Evolutionary conservation across 2,113 vertebrate genomes (phyloP).

Genomic region (Hirundichthys speculiger): DNA sequence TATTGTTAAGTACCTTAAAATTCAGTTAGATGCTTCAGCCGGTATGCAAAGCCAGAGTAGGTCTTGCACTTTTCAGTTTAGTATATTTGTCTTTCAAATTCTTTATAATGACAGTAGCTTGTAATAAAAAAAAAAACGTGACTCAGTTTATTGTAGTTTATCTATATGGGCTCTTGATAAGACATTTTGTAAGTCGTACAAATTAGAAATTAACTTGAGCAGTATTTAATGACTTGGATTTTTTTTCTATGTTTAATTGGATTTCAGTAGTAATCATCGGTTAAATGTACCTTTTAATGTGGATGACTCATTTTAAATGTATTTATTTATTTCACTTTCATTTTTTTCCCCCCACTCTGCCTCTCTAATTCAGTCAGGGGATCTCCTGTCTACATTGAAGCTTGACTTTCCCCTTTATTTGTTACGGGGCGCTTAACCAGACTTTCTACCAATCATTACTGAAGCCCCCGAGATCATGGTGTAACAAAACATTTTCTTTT

Average conservation of each 20-base stretch:
- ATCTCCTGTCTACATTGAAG: background rate
- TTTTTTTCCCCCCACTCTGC: background rate
- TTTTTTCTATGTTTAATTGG: no score
- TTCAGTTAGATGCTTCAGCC: background rate
- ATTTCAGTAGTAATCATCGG: no score
- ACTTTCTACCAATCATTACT: constrained; percentile 43
- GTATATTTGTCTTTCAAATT: no score
- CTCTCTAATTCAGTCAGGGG: constrained; percentile 18
- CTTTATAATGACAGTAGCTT: no score
- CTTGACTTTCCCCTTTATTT: constrained; percentile 26
- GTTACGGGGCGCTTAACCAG: constrained; percentile 32
- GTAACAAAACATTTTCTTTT: constrained; percentile 40
- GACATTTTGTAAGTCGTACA: no score
- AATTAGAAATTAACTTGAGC: no score
- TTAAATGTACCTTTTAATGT: no score
- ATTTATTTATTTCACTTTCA: background rate
- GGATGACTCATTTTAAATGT: background rate
- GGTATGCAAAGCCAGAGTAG: background rate
- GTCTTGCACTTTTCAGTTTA: no score
- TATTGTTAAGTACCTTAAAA: constrained; percentile 10
- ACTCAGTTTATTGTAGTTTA: no score
- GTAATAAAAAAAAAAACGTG: no score
- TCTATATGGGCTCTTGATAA: no score
- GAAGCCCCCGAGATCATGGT: constrained; percentile 49
- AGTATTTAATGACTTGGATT: no score